Base-by-base conservation (phyloP, 2,888 invertebrate species). In the Polydrusus pterygomalis region DNA sequence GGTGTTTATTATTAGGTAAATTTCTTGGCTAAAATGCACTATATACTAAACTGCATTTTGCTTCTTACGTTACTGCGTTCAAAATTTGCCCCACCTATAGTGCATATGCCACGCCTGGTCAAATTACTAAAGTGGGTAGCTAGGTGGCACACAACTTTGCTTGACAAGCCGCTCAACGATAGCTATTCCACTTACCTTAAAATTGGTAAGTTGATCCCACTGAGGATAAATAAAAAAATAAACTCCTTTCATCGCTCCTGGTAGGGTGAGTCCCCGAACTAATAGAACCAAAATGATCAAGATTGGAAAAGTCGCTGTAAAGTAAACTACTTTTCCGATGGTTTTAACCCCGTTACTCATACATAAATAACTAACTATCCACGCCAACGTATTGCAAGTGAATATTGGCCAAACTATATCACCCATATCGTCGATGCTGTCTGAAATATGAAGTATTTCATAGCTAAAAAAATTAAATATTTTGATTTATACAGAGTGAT, bases 301-400 rank as follows among this genome's bases (percentile, higher is more conserved):
- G 85, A 95, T 95, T 0, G 96, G 96, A 86, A 96, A 96, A 17
- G 94, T 89, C 0, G 96, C 96, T 0, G 96, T 96, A 84, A 97
- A 94, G 86, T 97, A 97, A 10, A 97, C 96, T 43, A 94, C 95
- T 90, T 95, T 96, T 84, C 95, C 95, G 34, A 95, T 94, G 87
- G 95, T 94, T 88, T 95, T 94, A 77, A 97, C 95, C 63, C 97
- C 96, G 81, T 94, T 94, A 88, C 93, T 93, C 79, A 96, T 94
- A 87, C 96, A 96, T 67, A 96, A 88, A 86, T 95, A 97, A n/a
- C 95, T 92, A 64, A 95, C 86, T 11, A 94, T 83, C 97, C 97
- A 97, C 49, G 94, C 92, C 20, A 96, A 87, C 0, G 93, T 84
- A 74, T 96, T 91, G 82, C 93, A 93, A 77, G 91, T 87, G 62